Percentiles rank a stretch among this genome's conserved stretches.
phyloP scores from a whole-genome alignment of 2,888 invertebrate species.

The Drosophila merina region DNA sequence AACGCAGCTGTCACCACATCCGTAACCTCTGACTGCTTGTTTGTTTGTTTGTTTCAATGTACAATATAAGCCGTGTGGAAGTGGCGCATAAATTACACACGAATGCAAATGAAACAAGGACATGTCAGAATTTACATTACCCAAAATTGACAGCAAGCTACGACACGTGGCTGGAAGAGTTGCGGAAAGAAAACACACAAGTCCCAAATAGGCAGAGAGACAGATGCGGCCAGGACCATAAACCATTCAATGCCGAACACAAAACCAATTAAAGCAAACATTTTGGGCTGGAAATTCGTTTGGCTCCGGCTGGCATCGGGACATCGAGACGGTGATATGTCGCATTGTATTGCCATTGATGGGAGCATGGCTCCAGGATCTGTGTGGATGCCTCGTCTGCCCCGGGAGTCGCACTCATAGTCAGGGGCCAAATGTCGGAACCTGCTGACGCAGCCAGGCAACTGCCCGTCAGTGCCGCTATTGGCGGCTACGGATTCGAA shows the following conservation, averaged over 20 bases:
- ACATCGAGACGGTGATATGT: conserved; percentile 36
- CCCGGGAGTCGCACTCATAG: conserved; percentile 11
- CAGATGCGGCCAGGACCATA: conserved; percentile 47
- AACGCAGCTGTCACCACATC: conserved; percentile 32
- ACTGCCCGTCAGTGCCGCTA: conserved; percentile 35
- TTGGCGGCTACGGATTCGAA: background rate
- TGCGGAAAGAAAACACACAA: conserved; percentile 34
- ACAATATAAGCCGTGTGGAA: background rate
- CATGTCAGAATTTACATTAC: conserved; percentile 52
- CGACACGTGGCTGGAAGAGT: conserved; percentile 41
- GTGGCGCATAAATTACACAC: conserved; percentile 41
- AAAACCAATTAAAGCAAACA: conserved; percentile 78
- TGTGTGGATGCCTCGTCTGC: background rate
- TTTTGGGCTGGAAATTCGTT: conserved; percentile 58
- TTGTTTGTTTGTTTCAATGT: background rate
- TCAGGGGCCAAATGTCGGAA: conserved; percentile 29
- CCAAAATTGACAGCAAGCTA: conserved; percentile 9
- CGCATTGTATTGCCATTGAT: conserved; percentile 20
- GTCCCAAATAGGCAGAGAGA: conserved; percentile 10
- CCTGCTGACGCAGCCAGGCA: conserved; percentile 51
- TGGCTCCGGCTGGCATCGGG: conserved; percentile 43
- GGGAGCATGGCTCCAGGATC: background rate
- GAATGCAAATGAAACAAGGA: conserved; percentile 51
- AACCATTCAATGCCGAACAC: conserved; percentile 62
- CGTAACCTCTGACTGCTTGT: conserved; percentile 8